These are phyloP conservation scores for Bombus waltoni DNA, from an alignment of 1,140 invertebrate species.

Conservation along the genomic window DNA sequence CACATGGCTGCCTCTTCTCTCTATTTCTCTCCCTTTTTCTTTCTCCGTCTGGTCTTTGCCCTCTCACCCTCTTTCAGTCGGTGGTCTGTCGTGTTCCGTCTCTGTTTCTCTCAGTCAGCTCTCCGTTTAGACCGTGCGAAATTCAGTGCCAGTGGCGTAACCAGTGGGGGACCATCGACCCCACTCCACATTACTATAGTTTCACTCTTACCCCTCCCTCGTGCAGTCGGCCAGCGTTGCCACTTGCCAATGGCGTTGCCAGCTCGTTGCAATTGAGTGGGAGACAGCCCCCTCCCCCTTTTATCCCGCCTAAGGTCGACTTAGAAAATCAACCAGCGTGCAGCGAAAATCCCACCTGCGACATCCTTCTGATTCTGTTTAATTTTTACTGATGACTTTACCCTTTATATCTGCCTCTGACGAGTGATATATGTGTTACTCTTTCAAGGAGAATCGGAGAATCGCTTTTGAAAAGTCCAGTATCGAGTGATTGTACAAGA, in stretches of 20 bases:
- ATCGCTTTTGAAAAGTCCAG: neutral
- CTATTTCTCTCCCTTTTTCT: conserved; percentile 22
- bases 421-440: neutral
- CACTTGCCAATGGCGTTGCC: conserved; percentile 67
- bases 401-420: neutral
- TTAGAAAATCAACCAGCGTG: conserved; percentile 56
- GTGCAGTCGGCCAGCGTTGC: conserved; percentile 52
- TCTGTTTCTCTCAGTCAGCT: conserved; percentile 43
- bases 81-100: conserved; percentile 43
- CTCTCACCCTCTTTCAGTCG: conserved; percentile 19
- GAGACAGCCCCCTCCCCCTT: conserved; percentile 25
- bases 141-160: conserved; percentile 69
- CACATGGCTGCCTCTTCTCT: conserved; percentile 49
- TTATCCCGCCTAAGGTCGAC: conserved; percentile 57
- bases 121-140: conserved; percentile 64
- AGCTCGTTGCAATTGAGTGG: conserved; percentile 61
- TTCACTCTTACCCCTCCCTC: conserved; percentile 50
- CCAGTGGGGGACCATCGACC: conserved; percentile 42
- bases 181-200: conserved; percentile 51
- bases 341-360: conserved; percentile 51
- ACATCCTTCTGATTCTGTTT: neutral
- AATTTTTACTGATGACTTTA: conserved; percentile 13
- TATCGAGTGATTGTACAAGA: neutral
- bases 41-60: neutral
- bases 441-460: neutral